phyloP scores from a whole-genome alignment of 2,797 vertebrate genomes.

The Karalla daura region DNA sequence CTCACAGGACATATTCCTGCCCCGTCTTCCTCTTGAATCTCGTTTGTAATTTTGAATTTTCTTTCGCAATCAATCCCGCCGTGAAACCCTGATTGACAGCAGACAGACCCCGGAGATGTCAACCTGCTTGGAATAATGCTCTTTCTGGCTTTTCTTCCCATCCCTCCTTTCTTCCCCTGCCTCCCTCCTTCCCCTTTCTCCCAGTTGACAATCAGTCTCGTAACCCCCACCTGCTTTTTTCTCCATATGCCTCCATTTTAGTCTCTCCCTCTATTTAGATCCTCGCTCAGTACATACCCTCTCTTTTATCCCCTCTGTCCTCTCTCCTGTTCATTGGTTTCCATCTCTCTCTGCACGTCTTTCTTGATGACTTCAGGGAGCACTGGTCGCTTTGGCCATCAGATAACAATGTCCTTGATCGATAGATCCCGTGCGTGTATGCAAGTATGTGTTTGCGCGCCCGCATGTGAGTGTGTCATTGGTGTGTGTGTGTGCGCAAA shows the following conservation, averaged over 20 bases:
- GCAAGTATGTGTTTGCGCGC: neutral
- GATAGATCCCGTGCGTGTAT: conserved; percentile 45
- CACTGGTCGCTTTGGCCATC: conserved; percentile 65
- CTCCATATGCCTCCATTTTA: conserved; percentile 11
- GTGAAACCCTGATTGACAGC: conserved; percentile 47
- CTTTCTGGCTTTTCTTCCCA: conserved; percentile 26
- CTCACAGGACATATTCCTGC: conserved; percentile 24
- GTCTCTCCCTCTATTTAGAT: conserved; percentile 9
- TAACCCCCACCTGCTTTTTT: conserved; percentile 5
- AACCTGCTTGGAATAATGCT: conserved; percentile 42
- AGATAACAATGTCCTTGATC: conserved; percentile 72
- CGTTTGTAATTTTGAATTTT: conserved; percentile 44
- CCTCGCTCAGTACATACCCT: conserved; percentile 17
- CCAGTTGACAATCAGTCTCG: conserved; percentile 16
- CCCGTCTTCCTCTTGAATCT: conserved; percentile 33
- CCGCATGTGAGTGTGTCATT: conserved; percentile 1
- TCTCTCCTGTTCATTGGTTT: conserved; percentile 42
- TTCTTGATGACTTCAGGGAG: conserved; percentile 74
- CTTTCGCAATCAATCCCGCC: conserved; percentile 39
- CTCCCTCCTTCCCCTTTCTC: conserved; percentile 4
- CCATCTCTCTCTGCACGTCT: conserved; percentile 43
- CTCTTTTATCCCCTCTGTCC: conserved; percentile 22
- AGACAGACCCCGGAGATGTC: conserved; percentile 49
- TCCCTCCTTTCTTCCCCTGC: neutral
- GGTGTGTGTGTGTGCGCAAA: conserved; percentile 1